A percentile compares a stretch with the other conserved stretches of the same genome.
Conservation (phyloP, 1,140 invertebrate genomes). For the Heliconius himera region DNA sequence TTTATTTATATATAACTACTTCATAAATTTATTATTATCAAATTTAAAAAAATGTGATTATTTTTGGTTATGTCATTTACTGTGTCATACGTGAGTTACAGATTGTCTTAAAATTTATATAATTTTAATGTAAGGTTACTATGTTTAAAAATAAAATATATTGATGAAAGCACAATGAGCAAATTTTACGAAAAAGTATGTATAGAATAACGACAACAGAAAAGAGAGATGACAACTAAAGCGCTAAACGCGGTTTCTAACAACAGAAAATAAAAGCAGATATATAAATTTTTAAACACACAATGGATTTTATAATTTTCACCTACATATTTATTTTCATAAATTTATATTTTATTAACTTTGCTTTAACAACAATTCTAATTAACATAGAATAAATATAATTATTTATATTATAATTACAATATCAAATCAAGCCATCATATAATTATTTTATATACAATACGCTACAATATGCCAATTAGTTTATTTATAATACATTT, state of each 20-base stretch:
- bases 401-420: background rate
- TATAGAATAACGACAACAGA: background rate
- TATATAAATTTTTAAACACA: background rate
- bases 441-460: background rate
- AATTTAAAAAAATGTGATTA: background rate
- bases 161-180: background rate
- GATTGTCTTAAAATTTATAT: background rate
- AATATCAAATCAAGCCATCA: background rate
- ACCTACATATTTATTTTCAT: background rate
- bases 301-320: too few species aligned
- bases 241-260: background rate
- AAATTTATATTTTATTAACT: background rate
- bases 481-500: background rate
- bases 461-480: background rate
- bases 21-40: background rate
- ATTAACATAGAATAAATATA: background rate
- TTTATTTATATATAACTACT: conserved; percentile 2
- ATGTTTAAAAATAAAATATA: conserved; percentile 2
- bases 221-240: background rate
- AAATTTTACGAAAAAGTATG: background rate
- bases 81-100: background rate
- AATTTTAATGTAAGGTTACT: background rate
- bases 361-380: background rate
- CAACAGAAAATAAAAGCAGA: background rate
- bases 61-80: conserved; percentile 2